Evolutionary conservation across 2,797 vertebrate species (phyloP).

Genomic region (Centroberyx gerrardi): DNA sequence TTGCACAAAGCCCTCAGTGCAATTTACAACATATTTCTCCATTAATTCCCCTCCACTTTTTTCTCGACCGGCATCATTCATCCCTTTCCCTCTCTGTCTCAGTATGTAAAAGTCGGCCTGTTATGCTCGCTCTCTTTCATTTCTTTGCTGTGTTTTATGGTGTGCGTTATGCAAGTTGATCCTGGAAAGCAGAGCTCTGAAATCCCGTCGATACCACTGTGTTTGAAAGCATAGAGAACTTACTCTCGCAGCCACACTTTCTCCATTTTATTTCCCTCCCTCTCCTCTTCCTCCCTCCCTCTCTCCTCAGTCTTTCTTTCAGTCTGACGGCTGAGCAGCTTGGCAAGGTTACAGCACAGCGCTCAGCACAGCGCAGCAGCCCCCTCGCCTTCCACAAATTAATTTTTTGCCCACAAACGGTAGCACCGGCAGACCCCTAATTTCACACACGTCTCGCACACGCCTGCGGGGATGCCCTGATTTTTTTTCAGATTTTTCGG

Average conservation of each 20-base stretch:
- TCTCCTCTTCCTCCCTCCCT: constrained; percentile 38
- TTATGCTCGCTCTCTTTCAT: background rate
- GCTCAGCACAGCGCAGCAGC: constrained; percentile 69
- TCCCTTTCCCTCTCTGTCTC: constrained; percentile 5
- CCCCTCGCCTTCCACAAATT: constrained; percentile 63
- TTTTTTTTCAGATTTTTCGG: constrained; percentile 88
- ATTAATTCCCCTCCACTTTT: constrained; percentile 10
- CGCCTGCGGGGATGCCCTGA: constrained; percentile 38
- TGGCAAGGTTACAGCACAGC: constrained; percentile 80
- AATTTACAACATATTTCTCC: constrained; percentile 19
- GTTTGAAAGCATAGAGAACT: constrained; percentile 42
- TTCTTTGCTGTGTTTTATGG: constrained; percentile 24
- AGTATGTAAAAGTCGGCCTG: background rate
- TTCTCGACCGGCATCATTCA: background rate
- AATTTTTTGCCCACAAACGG: constrained; percentile 81
- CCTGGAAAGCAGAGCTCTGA: constrained; percentile 22
- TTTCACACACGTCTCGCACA: constrained; percentile 69
- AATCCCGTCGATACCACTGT: background rate
- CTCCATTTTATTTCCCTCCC: constrained; percentile 61
- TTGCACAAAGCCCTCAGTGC: constrained; percentile 2
- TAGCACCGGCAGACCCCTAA: constrained; percentile 62
- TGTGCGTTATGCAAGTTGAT: constrained; percentile 55
- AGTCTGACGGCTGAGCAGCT: constrained; percentile 74
- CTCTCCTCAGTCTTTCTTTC: constrained; percentile 53
- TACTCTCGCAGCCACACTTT: constrained; percentile 72